Conservation (phyloP, 2,113 vertebrate genomes). For the Alethe castanea region DNA sequence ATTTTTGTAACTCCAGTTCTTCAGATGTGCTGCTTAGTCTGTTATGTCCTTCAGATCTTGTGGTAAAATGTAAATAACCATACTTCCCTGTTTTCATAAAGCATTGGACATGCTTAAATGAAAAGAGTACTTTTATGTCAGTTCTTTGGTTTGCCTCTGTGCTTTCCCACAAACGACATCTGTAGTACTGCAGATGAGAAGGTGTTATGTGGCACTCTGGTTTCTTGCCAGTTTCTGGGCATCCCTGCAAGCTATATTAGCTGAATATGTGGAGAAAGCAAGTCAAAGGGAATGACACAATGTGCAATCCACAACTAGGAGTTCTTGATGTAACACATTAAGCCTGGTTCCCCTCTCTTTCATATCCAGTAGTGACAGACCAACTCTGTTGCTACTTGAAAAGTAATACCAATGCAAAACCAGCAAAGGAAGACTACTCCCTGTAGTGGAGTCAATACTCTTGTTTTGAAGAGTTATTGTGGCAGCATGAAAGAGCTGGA, state of each 20-base stretch:
- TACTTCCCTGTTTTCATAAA: not conserved
- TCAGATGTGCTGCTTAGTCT: not conserved
- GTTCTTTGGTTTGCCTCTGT: not conserved
- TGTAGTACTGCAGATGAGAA: not conserved
- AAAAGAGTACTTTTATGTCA: not conserved
- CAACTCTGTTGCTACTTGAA: not conserved
- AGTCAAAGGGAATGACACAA: not conserved
- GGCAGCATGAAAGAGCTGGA: not conserved
- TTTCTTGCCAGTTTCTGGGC: not conserved
- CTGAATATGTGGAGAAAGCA: not conserved
- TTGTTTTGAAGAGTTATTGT: not conserved
- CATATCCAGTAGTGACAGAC: not conserved
- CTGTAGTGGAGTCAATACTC: not conserved
- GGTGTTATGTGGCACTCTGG: not conserved
- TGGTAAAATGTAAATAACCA: not conserved
- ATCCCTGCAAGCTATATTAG: not conserved
- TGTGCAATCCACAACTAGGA: not conserved
- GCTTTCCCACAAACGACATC: accelerated
- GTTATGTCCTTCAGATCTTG: not conserved
- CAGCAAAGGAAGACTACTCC: not conserved
- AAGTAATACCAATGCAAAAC: not conserved
- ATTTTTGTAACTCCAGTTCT: not conserved
- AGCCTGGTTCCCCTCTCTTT: not conserved
- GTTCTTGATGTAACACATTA: not conserved
- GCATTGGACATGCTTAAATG: not conserved